phyloP scores from a whole-genome alignment of 2,797 vertebrate species.

The Fistularia tabacaria region DNA sequence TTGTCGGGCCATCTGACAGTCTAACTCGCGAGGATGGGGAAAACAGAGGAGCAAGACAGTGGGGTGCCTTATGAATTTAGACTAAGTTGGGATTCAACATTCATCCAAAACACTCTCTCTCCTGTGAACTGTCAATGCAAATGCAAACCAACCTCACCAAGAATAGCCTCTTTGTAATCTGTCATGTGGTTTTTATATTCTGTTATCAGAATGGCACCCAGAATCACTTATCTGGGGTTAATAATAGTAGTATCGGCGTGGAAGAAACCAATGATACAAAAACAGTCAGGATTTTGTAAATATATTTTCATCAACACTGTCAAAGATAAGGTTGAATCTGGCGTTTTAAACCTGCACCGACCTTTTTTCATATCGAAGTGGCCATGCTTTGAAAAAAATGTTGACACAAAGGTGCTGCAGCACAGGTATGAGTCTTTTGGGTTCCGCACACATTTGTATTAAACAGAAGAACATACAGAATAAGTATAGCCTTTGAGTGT shows the following conservation, averaged over 20 bases:
- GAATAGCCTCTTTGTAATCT: constrained; percentile 51
- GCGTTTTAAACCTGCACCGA: constrained; percentile 10
- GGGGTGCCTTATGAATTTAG: constrained; percentile 77
- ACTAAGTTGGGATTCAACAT: constrained; percentile 71
- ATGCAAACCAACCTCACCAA: constrained; percentile 58
- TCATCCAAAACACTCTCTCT: constrained; percentile 55
- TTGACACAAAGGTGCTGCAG: too few relatives aligned
- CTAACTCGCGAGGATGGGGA: constrained; percentile 54
- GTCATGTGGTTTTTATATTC: constrained; percentile 37
- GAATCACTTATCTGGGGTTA: constrained; percentile 26
- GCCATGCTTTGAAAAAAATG: too few relatives aligned
- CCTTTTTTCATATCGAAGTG: too few relatives aligned
- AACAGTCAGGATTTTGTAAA: background rate
- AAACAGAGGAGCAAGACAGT: constrained; percentile 60
- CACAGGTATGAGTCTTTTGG: too few relatives aligned
- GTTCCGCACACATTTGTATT: too few relatives aligned
- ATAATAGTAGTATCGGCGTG: constrained; percentile 36
- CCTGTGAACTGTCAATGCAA: constrained; percentile 64
- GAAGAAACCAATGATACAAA: constrained; percentile 11
- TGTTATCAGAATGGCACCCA: constrained; percentile 36
- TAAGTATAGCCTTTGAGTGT: too few relatives aligned
- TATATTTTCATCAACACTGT: too few relatives aligned
- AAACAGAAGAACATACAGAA: too few relatives aligned
- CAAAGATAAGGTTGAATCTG: background rate
- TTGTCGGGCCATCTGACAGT: constrained; percentile 74